phyloP scores from a whole-genome alignment of 2,888 invertebrate species.

The Hypolimnas misippus region DNA sequence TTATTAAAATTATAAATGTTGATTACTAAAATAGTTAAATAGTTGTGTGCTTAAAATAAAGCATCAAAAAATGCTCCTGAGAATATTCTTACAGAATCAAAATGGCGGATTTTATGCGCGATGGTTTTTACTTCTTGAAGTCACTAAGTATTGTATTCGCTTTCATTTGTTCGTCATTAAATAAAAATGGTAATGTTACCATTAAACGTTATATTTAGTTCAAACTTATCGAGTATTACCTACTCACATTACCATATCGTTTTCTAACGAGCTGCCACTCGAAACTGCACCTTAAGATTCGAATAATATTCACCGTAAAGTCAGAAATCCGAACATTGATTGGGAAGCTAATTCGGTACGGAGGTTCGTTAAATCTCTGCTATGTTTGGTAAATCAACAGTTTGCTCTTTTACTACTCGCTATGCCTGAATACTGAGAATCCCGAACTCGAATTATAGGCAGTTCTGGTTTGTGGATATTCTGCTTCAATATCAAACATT shows the following conservation, averaged over 20 bases:
- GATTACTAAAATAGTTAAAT: no score
- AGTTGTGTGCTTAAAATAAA: no score
- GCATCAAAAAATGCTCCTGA: no score
- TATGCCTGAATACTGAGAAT: conserved; percentile 33
- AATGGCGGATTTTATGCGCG: no score
- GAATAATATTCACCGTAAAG: conserved; percentile 15
- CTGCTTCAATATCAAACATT: neutral
- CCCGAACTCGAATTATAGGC: conserved; percentile 10
- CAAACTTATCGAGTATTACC: neutral
- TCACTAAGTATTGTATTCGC: no score
- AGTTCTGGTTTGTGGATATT: conserved; percentile 7
- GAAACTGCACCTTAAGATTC: neutral
- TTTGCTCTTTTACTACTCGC: conserved; percentile 27
- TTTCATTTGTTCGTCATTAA: no score
- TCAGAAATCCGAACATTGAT: conserved; percentile 26
- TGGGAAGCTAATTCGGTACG: conserved; percentile 35
- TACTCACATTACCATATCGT: neutral
- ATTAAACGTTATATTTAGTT: no score
- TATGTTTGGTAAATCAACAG: conserved; percentile 38
- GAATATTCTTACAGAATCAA: no score
- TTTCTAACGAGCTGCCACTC: neutral
- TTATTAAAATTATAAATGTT: no score
- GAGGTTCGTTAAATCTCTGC: conserved; percentile 40
- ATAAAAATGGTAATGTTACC: no score
- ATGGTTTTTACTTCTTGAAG: no score